phyloP scores from a whole-genome alignment of 2,797 vertebrate species.

The Rhinoraja longicauda region DNA sequence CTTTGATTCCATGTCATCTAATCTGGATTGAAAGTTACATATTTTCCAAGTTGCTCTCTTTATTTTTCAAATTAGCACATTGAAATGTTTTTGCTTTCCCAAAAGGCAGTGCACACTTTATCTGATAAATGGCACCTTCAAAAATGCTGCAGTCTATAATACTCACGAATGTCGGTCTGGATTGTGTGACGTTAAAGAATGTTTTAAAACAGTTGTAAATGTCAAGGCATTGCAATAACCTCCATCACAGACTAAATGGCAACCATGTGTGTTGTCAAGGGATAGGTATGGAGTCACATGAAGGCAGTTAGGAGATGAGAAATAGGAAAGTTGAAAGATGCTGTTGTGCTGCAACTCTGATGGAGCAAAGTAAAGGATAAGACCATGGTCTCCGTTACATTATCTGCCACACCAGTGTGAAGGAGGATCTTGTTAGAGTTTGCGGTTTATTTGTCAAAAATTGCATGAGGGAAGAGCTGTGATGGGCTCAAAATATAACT shows the following conservation, averaged over 20 bases:
- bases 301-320: background rate
- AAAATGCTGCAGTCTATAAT: background rate
- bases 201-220: background rate
- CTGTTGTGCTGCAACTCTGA: background rate
- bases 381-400: background rate
- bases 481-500: too few species aligned
- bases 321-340: background rate
- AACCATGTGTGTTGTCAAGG: background rate
- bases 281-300: background rate
- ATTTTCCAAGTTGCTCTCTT: too few species aligned
- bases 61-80: too few species aligned
- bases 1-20: too few species aligned
- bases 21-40: too few species aligned
- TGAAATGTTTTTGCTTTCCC: too few species aligned
- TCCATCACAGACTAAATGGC: too few species aligned
- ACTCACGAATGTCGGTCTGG: background rate
- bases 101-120: background rate
- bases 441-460: too few species aligned
- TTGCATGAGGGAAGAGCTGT: too few species aligned
- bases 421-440: too few species aligned
- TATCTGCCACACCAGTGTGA: too few species aligned
- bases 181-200: background rate
- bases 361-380: background rate
- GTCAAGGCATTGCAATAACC: background rate
- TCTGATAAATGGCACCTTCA: background rate